phyloP scores from a whole-genome alignment of 1,140 invertebrate species.

The Gryllus bimaculatus region DNA sequence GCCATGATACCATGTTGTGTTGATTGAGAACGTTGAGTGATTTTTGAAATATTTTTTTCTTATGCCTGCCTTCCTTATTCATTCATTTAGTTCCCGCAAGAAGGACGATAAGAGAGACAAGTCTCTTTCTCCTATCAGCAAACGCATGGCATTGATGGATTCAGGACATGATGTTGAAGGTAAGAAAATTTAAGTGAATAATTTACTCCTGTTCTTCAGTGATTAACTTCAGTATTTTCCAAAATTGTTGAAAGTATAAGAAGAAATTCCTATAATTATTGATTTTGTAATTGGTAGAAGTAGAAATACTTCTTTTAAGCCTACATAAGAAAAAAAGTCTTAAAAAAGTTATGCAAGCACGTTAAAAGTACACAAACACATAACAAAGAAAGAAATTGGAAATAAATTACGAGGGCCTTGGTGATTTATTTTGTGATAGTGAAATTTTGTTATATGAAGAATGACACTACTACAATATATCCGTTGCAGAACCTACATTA shows the following conservation, averaged over 20 bases:
- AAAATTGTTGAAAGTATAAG: neutral
- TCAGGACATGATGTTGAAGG: constrained; percentile 31
- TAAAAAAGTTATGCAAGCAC: too few species aligned
- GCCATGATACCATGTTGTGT: neutral
- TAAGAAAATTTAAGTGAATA: neutral
- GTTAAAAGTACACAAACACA: too few species aligned
- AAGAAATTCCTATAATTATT: too few species aligned
- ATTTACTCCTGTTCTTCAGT: too few species aligned
- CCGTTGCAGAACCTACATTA: too few species aligned
- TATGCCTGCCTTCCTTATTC: neutral
- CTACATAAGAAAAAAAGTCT: neutral
- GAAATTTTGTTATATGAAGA: too few species aligned
- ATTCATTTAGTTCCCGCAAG: constrained; percentile 38
- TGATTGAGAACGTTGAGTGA: neutral
- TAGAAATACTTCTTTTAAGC: too few species aligned
- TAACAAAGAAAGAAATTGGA: too few species aligned
- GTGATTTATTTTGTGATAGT: too few species aligned
- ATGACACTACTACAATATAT: too few species aligned
- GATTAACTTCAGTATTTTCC: neutral
- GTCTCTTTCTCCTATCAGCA: constrained; percentile 67
- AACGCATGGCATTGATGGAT: constrained; percentile 60
- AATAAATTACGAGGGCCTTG: too few species aligned
- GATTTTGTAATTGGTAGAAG: too few species aligned
- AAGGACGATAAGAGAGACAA: constrained; percentile 45
- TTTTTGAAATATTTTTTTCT: neutral